Conservation (phyloP, 2,797 vertebrate species). For the Falco columbarius region DNA sequence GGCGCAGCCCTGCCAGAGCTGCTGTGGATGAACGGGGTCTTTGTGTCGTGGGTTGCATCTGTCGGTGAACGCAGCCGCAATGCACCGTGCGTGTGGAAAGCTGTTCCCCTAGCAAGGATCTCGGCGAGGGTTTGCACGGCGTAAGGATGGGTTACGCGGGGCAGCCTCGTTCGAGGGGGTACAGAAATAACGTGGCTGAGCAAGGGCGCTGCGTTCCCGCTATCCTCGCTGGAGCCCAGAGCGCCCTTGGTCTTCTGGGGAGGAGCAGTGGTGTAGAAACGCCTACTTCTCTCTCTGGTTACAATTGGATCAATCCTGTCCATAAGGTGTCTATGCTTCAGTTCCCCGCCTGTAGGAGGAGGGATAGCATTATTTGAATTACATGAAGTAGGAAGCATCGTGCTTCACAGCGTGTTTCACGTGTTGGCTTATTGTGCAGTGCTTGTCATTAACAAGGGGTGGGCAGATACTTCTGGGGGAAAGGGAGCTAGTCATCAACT, state of each 20-base stretch:
- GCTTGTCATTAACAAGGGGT: neutral
- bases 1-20: neutral
- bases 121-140: neutral
- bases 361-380: neutral
- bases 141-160: accelerated
- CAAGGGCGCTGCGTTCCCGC: accelerated
- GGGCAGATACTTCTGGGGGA: neutral
- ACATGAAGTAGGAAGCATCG: too few species aligned
- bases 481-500: neutral
- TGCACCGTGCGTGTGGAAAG: accelerated
- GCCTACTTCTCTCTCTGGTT: neutral
- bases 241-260: neutral
- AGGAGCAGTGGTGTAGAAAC: neutral
- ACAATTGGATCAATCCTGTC: neutral
- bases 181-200: accelerated
- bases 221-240: accelerated
- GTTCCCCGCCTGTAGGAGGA: accelerated
- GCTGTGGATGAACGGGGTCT: neutral
- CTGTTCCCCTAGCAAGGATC: neutral
- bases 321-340: accelerated
- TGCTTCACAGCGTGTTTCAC: accelerated
- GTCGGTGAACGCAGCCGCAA: accelerated
- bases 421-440: neutral
- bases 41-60: slow-evolving; percentile 26
- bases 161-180: accelerated